phyloP scores from a whole-genome alignment of 2,888 invertebrate genomes.

The Phortica magna region DNA sequence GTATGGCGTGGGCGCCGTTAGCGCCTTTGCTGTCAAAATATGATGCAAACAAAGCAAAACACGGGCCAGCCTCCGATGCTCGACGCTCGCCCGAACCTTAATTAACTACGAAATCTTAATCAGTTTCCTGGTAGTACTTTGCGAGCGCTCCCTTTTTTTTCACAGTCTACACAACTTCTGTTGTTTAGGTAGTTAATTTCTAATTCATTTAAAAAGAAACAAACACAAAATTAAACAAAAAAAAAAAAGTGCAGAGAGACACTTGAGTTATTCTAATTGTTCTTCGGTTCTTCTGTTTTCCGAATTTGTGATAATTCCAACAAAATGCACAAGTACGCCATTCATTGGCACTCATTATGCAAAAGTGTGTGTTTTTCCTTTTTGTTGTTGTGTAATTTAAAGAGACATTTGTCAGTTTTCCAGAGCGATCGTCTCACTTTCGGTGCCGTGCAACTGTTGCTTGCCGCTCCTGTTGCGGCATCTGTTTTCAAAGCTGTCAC shows the following conservation, averaged over 20 bases:
- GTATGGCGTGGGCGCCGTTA: constrained; percentile 35
- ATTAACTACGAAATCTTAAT: constrained; percentile 4
- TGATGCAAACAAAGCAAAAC: constrained; percentile 16
- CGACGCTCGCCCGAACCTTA: background rate
- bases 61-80: background rate
- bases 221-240: background rate
- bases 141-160: background rate
- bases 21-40: constrained; percentile 35
- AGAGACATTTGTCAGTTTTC: background rate
- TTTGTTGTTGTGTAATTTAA: background rate
- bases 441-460: background rate
- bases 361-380: background rate
- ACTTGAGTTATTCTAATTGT: background rate
- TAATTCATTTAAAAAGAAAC: background rate
- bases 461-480: background rate
- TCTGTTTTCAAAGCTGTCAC: constrained; percentile 8
- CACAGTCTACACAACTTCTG: background rate
- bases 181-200: background rate
- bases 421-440: background rate
- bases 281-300: background rate
- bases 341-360: constrained; percentile 13
- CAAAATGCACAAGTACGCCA: too few species aligned
- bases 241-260: too few species aligned
- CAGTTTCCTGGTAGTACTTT: background rate
- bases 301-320: too few species aligned